Base-by-base conservation (phyloP, 2,888 invertebrate species). In the Pecten maximus region DNA sequence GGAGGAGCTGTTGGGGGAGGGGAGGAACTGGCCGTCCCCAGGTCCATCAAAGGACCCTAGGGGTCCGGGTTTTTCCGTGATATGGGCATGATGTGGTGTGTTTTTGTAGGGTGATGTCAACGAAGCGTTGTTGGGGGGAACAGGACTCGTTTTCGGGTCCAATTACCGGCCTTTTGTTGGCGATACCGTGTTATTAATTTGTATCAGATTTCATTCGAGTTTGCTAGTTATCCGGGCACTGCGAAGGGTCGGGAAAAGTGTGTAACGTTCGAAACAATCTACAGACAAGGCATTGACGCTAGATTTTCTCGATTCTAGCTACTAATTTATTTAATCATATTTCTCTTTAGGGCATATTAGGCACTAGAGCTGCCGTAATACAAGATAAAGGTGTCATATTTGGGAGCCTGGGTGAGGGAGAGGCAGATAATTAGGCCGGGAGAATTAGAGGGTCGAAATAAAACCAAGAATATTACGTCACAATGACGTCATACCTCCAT, bases 31-130 rank as follows among this genome's bases (percentile, higher is more conserved):
- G 28, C 6, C 23, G 74, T 74, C 74, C 74, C 74, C 10, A 2
- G 74, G 74, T 74, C 74, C 74, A 74, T 74, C 74, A 35, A 74
- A 74, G 35, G 74, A 35, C 74, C 74, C 23, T 74, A 74, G 74
- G 74, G 74, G 74, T 74, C 74, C 74, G 74, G 23, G 74, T 28
- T 10, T 74, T 74, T 74, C 74, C 74, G 74, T 74, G 74, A 74
- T 74, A 74, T 28, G 74, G 74, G 74, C 28, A 28, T 28, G 35
- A 74, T 74, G 74, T 28, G 74, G 74, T 23, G 74, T 74, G 74
- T 74, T 74, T 74, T 23, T 74, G 74, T 74, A 28, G 74, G 74
- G 35, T 23, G 74, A 74, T 74, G 74, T 74, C 74, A 74, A 35
- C 74, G 74, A 23, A 28, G 8, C 35, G 74, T 28, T 74, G 35